Conservation (phyloP, 1,140 invertebrate genomes). For the Adelges cooleyi region DNA sequence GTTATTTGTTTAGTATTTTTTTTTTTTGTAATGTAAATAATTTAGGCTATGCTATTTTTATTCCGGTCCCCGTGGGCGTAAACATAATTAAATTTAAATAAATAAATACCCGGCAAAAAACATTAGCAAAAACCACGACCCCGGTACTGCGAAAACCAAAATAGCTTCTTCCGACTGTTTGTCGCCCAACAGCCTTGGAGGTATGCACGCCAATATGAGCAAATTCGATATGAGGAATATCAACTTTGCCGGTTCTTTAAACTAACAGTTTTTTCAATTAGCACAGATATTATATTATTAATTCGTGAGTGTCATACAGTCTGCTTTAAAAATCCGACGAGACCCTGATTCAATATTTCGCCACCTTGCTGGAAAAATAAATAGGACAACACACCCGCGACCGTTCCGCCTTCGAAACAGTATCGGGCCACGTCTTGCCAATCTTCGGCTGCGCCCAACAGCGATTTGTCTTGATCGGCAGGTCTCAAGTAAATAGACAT, state of each 20-base stretch:
- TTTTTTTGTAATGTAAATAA: too few species aligned
- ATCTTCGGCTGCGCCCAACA: constrained; percentile 46
- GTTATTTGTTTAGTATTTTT: too few species aligned
- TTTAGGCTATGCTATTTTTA: too few species aligned
- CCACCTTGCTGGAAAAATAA: constrained; percentile 84
- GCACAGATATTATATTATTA: background rate
- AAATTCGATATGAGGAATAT: constrained; percentile 89
- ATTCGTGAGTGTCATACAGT: constrained; percentile 52
- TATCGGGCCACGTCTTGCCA: constrained; percentile 47
- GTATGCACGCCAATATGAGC: constrained; percentile 83
- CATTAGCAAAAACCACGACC: constrained; percentile 94
- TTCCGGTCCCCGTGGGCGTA: too few species aligned
- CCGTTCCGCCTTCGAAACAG: constrained; percentile 69
- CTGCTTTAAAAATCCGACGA: constrained; percentile 80
- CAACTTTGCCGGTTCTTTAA: constrained; percentile 83
- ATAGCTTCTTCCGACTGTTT: constrained; percentile 79
- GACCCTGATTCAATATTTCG: constrained; percentile 86
- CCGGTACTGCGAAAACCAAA: constrained; percentile 80
- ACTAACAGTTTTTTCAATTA: constrained; percentile 47
- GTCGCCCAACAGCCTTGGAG: constrained; percentile 63
- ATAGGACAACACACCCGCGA: constrained; percentile 73
- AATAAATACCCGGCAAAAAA: constrained; percentile 98
- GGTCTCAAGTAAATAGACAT: constrained; percentile 81
- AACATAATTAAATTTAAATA: too few species aligned
- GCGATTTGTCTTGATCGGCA: constrained; percentile 40